Evolutionary conservation across 2,888 invertebrate genomes (phyloP).

Genomic region (Pilophorus perplexus): DNA sequence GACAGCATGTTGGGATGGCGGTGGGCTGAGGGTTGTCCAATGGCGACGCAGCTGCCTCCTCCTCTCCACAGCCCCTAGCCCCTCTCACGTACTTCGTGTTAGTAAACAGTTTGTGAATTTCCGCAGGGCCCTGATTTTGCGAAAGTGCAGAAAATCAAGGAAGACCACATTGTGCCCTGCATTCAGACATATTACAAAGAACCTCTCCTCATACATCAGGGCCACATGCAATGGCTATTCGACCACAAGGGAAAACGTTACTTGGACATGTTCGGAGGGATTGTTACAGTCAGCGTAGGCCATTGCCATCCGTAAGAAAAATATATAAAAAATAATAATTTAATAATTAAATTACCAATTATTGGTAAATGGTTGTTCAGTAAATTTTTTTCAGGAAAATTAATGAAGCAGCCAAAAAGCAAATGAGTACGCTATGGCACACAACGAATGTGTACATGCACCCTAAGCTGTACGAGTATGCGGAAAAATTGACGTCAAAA

Average conservation of each 20-base stretch:
- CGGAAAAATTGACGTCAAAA: constrained; percentile 73
- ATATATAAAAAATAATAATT: constrained; percentile 49
- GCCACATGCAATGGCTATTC: constrained; percentile 88
- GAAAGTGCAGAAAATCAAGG: constrained; percentile 60
- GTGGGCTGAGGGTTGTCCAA: too few relatives aligned
- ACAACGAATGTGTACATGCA: constrained; percentile 90
- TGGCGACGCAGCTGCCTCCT: too few relatives aligned
- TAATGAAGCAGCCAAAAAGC: constrained; percentile 71
- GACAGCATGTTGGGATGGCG: too few relatives aligned
- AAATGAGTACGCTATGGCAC: constrained; percentile 82
- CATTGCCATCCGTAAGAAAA: constrained; percentile 98
- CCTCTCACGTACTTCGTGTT: too few relatives aligned
- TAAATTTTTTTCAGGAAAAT: constrained; percentile 65
- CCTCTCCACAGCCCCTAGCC: too few relatives aligned
- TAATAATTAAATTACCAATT: constrained; percentile 6
- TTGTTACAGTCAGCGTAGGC: constrained; percentile 95
- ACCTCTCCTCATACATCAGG: constrained; percentile 80
- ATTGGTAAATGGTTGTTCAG: not conserved
- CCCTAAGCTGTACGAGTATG: constrained; percentile 86
- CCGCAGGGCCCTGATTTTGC: constrained; percentile 62
- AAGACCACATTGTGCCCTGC: constrained; percentile 67
- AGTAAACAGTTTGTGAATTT: too few relatives aligned
- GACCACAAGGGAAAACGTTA: constrained; percentile 83
- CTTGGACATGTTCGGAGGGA: constrained; percentile 93
- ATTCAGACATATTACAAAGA: constrained; percentile 72